These are phyloP conservation scores for Ptiloglossa arizonensis DNA, from an alignment of 1,140 invertebrate species.

Conservation along the genomic window DNA sequence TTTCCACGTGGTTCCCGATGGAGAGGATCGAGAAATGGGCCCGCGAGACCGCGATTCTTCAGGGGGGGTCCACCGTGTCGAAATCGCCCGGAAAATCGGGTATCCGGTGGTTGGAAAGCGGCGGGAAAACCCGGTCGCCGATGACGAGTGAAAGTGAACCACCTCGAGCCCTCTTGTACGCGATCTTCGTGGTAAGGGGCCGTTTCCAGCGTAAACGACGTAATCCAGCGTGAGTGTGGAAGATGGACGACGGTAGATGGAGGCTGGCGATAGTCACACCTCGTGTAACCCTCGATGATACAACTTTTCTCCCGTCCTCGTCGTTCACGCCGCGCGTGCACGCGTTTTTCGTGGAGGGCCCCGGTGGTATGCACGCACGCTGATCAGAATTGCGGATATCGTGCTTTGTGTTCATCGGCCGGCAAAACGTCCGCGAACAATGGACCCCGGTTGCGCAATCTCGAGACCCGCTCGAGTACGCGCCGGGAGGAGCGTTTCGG, in stretches of 20 bases:
- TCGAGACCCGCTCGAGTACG: constrained; percentile 46
- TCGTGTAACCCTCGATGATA: constrained; percentile 68
- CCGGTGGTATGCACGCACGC: constrained; percentile 50
- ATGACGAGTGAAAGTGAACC: constrained; percentile 77
- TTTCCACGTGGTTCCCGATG: too few species aligned
- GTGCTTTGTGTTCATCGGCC: constrained; percentile 77
- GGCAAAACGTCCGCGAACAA: constrained; percentile 76
- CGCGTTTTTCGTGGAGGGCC: constrained; percentile 52
- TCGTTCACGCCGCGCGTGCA: not conserved
- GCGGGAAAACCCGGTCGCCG: constrained; percentile 74
- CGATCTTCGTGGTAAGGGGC: constrained; percentile 75
- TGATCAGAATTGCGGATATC: constrained; percentile 73
- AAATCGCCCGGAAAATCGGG: constrained; percentile 60
- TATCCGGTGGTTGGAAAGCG: constrained; percentile 57
- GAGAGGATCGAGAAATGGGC: too few species aligned
- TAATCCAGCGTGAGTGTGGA: constrained; percentile 54
- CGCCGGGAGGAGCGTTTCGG: not conserved
- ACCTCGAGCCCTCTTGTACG: constrained; percentile 48
- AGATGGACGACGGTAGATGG: constrained; percentile 63
- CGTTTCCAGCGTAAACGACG: constrained; percentile 58
- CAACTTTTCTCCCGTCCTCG: constrained; percentile 59
- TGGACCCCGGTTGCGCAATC: constrained; percentile 69
- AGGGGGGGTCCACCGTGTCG: constrained; percentile 26
- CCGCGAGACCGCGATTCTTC: too few species aligned
- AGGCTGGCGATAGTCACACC: constrained; percentile 77